Evolutionary conservation across 2,797 vertebrate genomes (phyloP).

Genomic region (Oophaga sylvatica): DNA sequence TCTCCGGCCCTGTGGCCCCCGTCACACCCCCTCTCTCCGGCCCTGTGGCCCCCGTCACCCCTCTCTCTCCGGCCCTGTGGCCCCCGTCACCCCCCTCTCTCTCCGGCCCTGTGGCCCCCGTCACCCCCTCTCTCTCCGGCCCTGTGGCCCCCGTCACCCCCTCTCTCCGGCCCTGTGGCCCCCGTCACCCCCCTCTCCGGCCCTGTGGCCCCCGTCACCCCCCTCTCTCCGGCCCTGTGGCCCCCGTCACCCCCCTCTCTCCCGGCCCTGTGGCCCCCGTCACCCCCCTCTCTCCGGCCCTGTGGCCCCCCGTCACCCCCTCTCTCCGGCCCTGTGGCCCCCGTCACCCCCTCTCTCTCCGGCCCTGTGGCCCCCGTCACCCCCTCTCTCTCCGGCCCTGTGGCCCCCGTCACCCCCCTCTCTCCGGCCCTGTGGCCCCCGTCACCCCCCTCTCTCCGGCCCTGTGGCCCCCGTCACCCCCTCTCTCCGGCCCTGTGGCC

Average conservation of each 20-base stretch:
- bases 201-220: neutral
- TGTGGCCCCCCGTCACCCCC: neutral
- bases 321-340: neutral
- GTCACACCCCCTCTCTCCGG: neutral
- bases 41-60: neutral
- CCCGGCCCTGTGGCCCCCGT: neutral
- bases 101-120: neutral
- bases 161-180: neutral
- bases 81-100: neutral
- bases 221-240: neutral
- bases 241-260: neutral
- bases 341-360: neutral
- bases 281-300: neutral
- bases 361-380: neutral
- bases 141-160: neutral
- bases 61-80: neutral
- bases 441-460: rapidly evolving
- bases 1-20: too few species aligned
- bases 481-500: neutral
- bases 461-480: neutral
- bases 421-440: neutral
- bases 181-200: neutral
- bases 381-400: neutral
- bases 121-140: neutral
- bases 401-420: neutral